Percentiles rank a stretch among this genome's conserved stretches.
phyloP scores from a whole-genome alignment of 2,113 vertebrate species.

The Recurvirostra avosetta region DNA sequence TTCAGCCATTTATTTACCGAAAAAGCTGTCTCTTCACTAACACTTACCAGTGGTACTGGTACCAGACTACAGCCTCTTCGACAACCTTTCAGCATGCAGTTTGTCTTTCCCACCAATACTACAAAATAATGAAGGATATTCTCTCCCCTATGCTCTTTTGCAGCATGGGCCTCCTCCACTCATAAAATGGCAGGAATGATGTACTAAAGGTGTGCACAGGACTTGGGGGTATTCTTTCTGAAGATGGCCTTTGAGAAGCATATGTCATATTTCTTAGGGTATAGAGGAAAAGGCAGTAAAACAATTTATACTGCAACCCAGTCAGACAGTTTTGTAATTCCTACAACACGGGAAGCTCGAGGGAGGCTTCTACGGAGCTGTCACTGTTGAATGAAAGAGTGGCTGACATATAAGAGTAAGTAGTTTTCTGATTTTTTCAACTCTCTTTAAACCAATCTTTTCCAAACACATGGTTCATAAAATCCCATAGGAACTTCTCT shows the following conservation, averaged over 20 bases:
- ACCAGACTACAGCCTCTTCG: background rate
- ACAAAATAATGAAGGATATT: background rate
- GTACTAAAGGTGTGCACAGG: rapidly evolving
- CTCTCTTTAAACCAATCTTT: constrained; percentile 57
- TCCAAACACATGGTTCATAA: constrained; percentile 44
- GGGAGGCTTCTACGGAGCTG: background rate
- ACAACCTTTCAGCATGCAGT: background rate
- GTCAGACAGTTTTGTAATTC: background rate
- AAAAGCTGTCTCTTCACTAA: background rate
- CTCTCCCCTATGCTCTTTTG: background rate
- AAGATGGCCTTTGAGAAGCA: background rate
- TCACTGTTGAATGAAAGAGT: constrained; percentile 47
- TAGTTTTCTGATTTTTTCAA: constrained; percentile 52
- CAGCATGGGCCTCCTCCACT: background rate
- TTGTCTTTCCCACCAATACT: background rate
- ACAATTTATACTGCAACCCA: background rate
- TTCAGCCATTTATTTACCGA: background rate
- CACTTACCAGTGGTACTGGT: background rate
- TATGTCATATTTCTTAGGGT: background rate
- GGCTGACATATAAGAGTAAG: constrained; percentile 36
- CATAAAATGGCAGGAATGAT: background rate
- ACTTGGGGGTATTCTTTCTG: background rate
- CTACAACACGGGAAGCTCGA: background rate
- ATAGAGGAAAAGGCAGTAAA: background rate
- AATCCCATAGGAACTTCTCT: constrained; percentile 41